Base-by-base conservation (phyloP, 1,140 invertebrate species). In the Drosophila parabipectinata region DNA sequence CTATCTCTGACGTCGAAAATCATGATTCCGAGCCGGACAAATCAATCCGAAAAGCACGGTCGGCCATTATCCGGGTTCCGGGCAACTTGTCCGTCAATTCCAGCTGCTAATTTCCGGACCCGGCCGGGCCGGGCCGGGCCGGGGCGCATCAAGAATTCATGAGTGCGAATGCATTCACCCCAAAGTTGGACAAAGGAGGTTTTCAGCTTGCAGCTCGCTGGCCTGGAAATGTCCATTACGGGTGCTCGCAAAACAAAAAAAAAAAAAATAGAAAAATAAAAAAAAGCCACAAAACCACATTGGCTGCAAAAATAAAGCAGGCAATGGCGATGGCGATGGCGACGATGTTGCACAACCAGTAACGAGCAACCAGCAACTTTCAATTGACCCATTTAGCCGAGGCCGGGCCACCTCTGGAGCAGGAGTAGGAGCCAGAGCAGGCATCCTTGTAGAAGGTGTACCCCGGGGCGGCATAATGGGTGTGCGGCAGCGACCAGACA, bases 381-480 rank as follows among this genome's bases (percentile, higher is more conserved):
- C 73, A 85, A 78, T 78, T 85, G 82, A 85, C 82, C 82, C 56
- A 85, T 85, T 85, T 85, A 34, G 56, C 10, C 15, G 52, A 9
- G 50, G 50, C 14, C 15, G 2, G 14, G 14, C 14, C 28, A 3
- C 50, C 24, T 37, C 34, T 2, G 1, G 34, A 37, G 39, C 28
- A 34, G 32, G 32, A 37, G 39, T 7, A 34, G 32, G 32, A 34
- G 32, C 8, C 9, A 7, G 32, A 34, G 48, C n/a, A 7, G n/a
- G 48, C 1, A n/a, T 10, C 21, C 47, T 50, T 3, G 21, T 21
- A 41, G 47, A n/a, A 41, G 12, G 12, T 14, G 39, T 3, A 10
- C 12, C 34, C 10, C 9, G 32, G 34, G 41, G n/a, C 9, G 7
- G 14, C 41, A 72, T 50, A 66, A 75, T 61, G 78, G 79, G 79